Base-by-base conservation (phyloP, 2,888 invertebrate species). In the Branchinecta sandiegonensis region DNA sequence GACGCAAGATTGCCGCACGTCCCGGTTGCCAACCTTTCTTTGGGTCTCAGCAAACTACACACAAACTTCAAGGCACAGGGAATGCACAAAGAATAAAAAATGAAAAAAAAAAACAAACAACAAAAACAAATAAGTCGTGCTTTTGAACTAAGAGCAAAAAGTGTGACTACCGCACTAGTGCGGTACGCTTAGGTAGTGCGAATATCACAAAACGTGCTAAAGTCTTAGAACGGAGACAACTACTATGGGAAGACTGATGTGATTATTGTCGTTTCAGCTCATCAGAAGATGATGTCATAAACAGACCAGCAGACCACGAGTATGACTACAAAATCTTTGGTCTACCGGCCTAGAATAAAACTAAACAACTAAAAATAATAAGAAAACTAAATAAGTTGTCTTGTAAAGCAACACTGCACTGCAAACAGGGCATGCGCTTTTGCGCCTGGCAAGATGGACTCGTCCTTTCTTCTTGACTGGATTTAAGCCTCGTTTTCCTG, bases 361-460 rank as follows among this genome's bases (percentile, higher is more conserved):
- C 48, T 37, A 67, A 67, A 67, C 67, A 48, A 48, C 47, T 65
- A 65, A 65, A 46, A 46, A n/a, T 65, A 48, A 67, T 37, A 67
- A 47, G 48, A 46, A 47, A 50, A 48, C 17, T 67, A 13, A 48
- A 50, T n/a, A 67, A 67, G 11, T 48, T 13, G 14, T 14, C 14
- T 65, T 23, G 37, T 65, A 47, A 56, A 56, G 56, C 56, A 56
- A 14, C n/a, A 56, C 56, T 56, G 56, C 56, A 56, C 56, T 56
- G 56, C 56, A 56, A 56, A 56, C 56, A 56, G 56, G 17, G n/a
- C 14, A 56, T 17, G 56, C 56, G n/a, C n/a, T 37, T 17, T 56
- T 14, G 56, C 56, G 56, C 17, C 17, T 56, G 56, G 56, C 56
- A 56, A 56, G 56, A 56, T 56, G 56, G 56, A 14, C n/a, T 14